phyloP scores from a whole-genome alignment of 2,888 invertebrate genomes.

The Trissolcus brochymenae region DNA sequence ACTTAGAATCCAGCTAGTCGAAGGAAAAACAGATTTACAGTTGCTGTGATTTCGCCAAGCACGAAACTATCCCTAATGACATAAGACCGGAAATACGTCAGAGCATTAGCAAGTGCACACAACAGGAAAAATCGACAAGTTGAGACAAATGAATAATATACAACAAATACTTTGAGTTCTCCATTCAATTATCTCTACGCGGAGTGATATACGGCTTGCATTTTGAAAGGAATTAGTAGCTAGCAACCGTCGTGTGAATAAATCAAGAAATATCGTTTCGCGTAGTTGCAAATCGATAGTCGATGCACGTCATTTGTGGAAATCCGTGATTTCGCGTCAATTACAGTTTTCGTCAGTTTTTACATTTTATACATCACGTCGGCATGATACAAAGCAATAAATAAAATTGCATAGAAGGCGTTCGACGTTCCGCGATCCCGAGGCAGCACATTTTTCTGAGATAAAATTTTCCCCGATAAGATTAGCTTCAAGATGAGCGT shows the following conservation, averaged over 20 bases:
- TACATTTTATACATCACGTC: constrained; percentile 44
- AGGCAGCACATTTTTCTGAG: background rate
- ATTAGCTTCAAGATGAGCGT: constrained; percentile 3
- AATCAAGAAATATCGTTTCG: constrained; percentile 57
- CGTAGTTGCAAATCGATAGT: constrained; percentile 57
- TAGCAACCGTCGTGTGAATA: constrained; percentile 57
- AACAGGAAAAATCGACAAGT: constrained; percentile 26
- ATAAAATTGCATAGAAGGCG: constrained; percentile 36
- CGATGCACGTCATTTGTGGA: constrained; percentile 58
- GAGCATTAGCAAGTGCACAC: constrained; percentile 5
- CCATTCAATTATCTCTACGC: constrained; percentile 53
- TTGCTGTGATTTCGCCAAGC: constrained; percentile 16
- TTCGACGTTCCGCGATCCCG: background rate
- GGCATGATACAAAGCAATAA: constrained; percentile 44
- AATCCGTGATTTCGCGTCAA: constrained; percentile 58
- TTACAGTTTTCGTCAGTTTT: constrained; percentile 58
- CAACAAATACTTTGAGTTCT: constrained; percentile 41
- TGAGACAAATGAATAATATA: constrained; percentile 52
- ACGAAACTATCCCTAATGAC: constrained; percentile 36
- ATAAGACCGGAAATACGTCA: constrained; percentile 15
- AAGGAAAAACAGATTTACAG: constrained; percentile 30
- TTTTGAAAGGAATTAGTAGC: constrained; percentile 59
- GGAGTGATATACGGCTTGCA: constrained; percentile 53
- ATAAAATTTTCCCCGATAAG: constrained; percentile 6
- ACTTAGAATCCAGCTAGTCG: constrained; percentile 29